These are phyloP conservation scores for Autographa pulchrina DNA, from an alignment of 2,888 invertebrate genomes.

Conservation along the genomic window DNA sequence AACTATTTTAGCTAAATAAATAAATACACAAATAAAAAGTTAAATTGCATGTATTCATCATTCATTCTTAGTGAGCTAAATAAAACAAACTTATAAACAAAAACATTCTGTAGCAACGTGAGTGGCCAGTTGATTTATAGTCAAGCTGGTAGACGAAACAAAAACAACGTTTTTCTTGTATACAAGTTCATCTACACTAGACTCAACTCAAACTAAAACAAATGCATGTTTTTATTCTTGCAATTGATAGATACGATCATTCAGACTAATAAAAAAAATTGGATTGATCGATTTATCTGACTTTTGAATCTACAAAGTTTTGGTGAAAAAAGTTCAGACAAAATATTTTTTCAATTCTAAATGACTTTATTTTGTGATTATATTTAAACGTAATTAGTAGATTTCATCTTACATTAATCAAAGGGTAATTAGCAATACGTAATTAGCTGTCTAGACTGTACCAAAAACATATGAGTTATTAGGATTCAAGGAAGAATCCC, in stretches of 20 bases:
- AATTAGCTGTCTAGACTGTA: background rate
- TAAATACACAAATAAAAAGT: background rate
- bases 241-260: background rate
- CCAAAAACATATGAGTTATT: background rate
- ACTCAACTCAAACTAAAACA: background rate
- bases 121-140: conserved; percentile 16
- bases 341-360: too few relatives aligned
- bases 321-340: too few relatives aligned
- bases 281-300: background rate
- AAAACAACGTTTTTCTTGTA: conserved; percentile 12
- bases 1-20: background rate
- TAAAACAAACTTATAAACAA: conserved; percentile 18
- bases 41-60: background rate
- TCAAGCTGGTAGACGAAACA: conserved; percentile 13
- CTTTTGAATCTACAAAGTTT: background rate
- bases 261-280: background rate
- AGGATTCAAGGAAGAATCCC: background rate
- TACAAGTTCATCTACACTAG: conserved; percentile 16
- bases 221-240: background rate
- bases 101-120: conserved; percentile 18
- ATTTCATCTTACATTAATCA: background rate
- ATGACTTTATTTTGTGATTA: background rate
- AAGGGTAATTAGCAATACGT: background rate
- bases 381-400: background rate
- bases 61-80: conserved; percentile 2